Evolutionary conservation across 2,113 vertebrate genomes (phyloP), one percentile per base, ranked within the genome.

Genomic region (Xenus cinereus): DNA sequence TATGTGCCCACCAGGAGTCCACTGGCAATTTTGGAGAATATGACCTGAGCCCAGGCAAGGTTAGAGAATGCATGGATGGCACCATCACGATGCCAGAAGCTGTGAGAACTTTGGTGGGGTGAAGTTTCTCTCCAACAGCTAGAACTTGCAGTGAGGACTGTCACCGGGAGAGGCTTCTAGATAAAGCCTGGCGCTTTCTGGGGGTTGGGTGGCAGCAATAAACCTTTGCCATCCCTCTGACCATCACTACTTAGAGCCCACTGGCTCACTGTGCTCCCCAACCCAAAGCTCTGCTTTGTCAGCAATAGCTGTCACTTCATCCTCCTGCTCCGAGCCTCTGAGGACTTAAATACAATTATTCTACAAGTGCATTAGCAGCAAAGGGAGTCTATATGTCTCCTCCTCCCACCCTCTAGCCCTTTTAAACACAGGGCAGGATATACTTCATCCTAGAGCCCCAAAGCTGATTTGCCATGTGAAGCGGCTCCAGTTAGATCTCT

Each of bases 401-500:
- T 62, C 41, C 35, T 83, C 64, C 46, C 50, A n/a, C 32, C 20
- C 32, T 66, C 56, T 10, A 64, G 39, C 45, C 41, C 48, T 84
- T 41, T 67, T 68, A 89, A 89, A 57, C n/a, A n/a, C 33, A 54
- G 73, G 76, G 43, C 83, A 95, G 76, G 62, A 72, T 66, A 19
- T 39, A 73, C 51, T 79, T 75, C 48, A 53, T 89, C 39, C 83
- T 81, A 8, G 6, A 90, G 79, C 67, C 64, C 51, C 90, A 92
- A 91, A 95, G 92, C 90, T 89, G 95, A 84, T 97, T 95, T 91
- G 62, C 77, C 37, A 39, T 59, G 71, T 69, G 96, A 89, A 95
- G 92, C 53, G 1, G 66, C 86, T 96, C 45, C 86, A 60, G 73
- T 84, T 69, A 91, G 84, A 93, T 95, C 87, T 78, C 64, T 84